These are phyloP conservation scores for Zhuqinia jingwanae DNA, from an alignment of 2,888 invertebrate species.

Conservation along the genomic window DNA sequence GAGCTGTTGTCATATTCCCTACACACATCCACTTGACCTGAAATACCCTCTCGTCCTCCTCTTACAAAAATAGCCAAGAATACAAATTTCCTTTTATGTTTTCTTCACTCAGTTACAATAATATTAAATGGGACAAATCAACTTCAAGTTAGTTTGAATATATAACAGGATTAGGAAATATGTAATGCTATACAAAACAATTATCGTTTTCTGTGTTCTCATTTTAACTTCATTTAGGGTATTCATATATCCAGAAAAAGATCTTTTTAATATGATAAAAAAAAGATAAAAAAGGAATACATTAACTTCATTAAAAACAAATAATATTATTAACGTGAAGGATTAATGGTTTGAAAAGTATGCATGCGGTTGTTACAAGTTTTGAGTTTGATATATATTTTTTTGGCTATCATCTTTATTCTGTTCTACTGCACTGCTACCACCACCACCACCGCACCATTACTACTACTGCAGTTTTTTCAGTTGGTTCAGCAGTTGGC, in stretches of 20 bases:
- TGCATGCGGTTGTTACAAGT: not conserved
- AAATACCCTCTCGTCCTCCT: too few species aligned
- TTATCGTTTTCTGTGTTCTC: not conserved
- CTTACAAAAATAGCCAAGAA: too few species aligned
- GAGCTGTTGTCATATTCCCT: too few species aligned
- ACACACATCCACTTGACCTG: too few species aligned
- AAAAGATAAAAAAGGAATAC: not conserved
- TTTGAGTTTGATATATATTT: not conserved
- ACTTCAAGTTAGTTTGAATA: constrained; percentile 35
- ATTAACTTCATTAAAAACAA: too few species aligned
- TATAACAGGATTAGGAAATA: constrained; percentile 65
- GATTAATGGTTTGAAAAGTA: not conserved
- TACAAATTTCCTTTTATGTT: constrained; percentile 30
- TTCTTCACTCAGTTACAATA: not conserved
- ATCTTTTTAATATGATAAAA: constrained; percentile 7
- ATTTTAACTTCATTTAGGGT: constrained; percentile 41
- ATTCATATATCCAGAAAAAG: constrained; percentile 6
- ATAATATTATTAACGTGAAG: not conserved
- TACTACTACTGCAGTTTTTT: not conserved
- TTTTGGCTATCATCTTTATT: constrained; percentile 20
- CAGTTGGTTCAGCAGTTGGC: not conserved
- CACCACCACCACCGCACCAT: not conserved
- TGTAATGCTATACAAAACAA: not conserved
- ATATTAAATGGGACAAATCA: not conserved
- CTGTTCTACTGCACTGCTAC: not conserved